Percentiles rank a stretch among this genome's conserved stretches.
Evolutionary conservation across 2,113 vertebrate species (phyloP).

Genomic region (Oceanodroma tethys): DNA sequence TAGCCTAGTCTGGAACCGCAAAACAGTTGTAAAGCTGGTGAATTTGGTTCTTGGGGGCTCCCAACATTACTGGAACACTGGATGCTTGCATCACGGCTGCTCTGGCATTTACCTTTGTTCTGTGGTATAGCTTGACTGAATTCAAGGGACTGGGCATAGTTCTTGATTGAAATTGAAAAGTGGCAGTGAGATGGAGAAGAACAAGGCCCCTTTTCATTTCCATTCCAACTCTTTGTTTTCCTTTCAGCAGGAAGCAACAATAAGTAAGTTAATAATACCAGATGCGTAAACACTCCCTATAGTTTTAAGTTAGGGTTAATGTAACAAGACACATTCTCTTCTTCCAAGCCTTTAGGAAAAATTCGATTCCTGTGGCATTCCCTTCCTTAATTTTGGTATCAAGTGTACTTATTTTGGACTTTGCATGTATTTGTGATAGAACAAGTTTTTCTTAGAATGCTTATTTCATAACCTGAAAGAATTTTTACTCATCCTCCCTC

Average conservation of each 20-base stretch:
- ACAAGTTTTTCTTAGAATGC: not conserved
- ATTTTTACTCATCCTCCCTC: not conserved
- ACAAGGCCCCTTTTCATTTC: not conserved
- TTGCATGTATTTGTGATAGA: not conserved
- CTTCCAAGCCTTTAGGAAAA: not conserved
- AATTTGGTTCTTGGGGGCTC: not conserved
- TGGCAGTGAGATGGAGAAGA: not conserved
- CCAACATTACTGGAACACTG: rapidly evolving
- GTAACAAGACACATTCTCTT: not conserved
- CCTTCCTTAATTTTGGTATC: not conserved
- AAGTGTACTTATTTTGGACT: not conserved
- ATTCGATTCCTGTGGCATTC: not conserved
- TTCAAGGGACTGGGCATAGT: not conserved
- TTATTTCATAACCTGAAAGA: not conserved
- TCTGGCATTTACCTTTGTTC: not conserved
- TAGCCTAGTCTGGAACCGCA: not conserved
- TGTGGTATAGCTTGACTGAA: not conserved
- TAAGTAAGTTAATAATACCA: not conserved
- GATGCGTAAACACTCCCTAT: not conserved
- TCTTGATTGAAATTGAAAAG: not conserved
- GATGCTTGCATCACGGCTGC: not conserved
- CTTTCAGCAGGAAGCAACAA: not conserved
- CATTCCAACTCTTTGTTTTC: not conserved
- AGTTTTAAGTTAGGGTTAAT: not conserved
- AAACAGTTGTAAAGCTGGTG: not conserved